phyloP scores from a whole-genome alignment of 2,113 vertebrate genomes.

The Myotis lucifugus region DNA sequence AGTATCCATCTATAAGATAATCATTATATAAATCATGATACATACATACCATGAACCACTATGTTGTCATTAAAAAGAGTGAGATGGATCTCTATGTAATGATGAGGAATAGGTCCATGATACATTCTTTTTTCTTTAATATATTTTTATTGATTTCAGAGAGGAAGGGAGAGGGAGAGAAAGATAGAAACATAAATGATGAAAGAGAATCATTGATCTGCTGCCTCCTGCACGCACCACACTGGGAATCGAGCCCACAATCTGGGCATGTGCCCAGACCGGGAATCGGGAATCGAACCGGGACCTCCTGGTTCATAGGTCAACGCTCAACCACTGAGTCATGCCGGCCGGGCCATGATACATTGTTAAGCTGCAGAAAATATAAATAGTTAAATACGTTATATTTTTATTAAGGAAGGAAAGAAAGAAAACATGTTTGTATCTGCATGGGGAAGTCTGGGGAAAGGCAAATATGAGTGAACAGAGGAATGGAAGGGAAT shows the following conservation, averaged over 20 bases:
- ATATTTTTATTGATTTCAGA: too few species aligned
- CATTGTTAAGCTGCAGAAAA: not conserved
- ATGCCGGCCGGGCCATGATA: not conserved
- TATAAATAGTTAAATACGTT: not conserved
- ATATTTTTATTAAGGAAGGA: not conserved
- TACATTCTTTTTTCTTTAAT: too few species aligned
- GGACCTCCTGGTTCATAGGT: too few species aligned
- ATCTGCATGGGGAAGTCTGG: not conserved
- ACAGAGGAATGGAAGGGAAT: not conserved
- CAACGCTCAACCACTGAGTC: too few species aligned
- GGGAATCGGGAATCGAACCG: too few species aligned
- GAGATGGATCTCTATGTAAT: not conserved
- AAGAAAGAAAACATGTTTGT: not conserved
- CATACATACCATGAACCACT: not conserved
- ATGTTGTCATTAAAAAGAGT: not conserved
- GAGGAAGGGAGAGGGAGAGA: too few species aligned
- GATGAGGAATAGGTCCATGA: not conserved
- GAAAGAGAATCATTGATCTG: too few species aligned
- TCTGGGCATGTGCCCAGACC: too few species aligned
- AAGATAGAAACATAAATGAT: too few species aligned
- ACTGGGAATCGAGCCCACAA: too few species aligned
- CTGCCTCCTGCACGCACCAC: too few species aligned
- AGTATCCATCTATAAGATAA: not conserved
- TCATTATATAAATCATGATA: not conserved
- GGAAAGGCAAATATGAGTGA: not conserved